Percentiles rank a stretch among this genome's conserved stretches.
Evolutionary conservation across 2,113 vertebrate genomes (phyloP).

Genomic region (Lophotis ruficrista): DNA sequence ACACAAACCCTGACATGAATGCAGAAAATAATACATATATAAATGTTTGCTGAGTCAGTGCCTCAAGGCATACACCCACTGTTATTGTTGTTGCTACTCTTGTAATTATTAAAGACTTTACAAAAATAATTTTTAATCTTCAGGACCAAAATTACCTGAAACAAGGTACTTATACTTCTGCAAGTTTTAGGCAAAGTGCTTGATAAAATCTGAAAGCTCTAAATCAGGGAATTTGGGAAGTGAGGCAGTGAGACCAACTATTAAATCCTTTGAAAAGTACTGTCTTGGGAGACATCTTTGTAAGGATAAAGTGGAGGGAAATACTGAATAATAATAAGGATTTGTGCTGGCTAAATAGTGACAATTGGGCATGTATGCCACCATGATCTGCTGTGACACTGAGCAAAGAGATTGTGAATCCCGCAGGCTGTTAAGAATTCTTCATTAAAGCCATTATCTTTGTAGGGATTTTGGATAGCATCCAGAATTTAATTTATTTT

Average conservation of each 20-base stretch:
- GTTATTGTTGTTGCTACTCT: background rate
- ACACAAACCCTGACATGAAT: background rate
- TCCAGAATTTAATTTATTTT: background rate
- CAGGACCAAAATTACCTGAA: background rate
- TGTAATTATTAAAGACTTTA: background rate
- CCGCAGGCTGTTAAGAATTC: background rate
- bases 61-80: background rate
- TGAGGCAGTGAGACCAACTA: background rate
- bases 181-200: background rate
- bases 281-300: background rate
- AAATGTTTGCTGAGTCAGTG: background rate
- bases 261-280: background rate
- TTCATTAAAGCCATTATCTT: constrained; percentile 34
- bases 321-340: background rate
- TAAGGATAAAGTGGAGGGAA: background rate
- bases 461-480: background rate
- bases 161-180: background rate
- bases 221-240: background rate
- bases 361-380: background rate
- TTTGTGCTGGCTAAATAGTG: background rate
- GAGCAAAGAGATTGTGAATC: background rate
- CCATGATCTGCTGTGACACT: background rate
- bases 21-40: background rate
- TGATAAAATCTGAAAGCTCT: background rate
- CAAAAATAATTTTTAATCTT: background rate